A percentile compares a stretch with the other conserved stretches of the same genome.
Conservation (phyloP, 2,113 vertebrate species). For the Psilopsiagon aurifrons region DNA sequence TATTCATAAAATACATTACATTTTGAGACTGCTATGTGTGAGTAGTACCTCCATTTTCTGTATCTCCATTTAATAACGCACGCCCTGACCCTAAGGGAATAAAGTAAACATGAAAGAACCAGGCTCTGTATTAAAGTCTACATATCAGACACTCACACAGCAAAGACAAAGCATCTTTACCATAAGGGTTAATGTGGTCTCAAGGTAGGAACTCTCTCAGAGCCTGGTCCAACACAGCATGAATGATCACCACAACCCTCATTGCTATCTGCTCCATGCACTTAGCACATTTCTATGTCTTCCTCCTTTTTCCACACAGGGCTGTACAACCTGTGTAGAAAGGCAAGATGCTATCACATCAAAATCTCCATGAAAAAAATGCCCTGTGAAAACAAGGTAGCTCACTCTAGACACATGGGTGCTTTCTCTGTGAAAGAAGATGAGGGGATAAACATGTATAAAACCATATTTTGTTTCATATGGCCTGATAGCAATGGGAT, state of each 20-base stretch:
- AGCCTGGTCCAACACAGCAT: background rate
- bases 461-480: background rate
- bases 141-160: background rate
- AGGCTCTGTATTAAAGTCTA: background rate
- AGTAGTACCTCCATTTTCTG: background rate
- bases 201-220: background rate
- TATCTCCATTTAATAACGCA: background rate
- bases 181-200: background rate
- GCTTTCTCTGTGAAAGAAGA: background rate
- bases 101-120: background rate
- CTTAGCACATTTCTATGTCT: background rate
- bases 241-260: background rate
- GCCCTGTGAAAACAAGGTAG: background rate
- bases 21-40: background rate
- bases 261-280: background rate
- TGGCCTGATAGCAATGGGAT: background rate
- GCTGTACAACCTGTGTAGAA: background rate
- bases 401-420: background rate
- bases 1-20: background rate
- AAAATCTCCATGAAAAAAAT: background rate
- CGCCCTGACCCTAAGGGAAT: background rate
- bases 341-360: background rate
- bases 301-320: background rate
- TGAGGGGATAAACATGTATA: background rate
- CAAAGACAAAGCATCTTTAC: background rate